These are phyloP conservation scores for Dromius quadrimaculatus DNA, from an alignment of 2,888 invertebrate genomes.

Conservation along the genomic window DNA sequence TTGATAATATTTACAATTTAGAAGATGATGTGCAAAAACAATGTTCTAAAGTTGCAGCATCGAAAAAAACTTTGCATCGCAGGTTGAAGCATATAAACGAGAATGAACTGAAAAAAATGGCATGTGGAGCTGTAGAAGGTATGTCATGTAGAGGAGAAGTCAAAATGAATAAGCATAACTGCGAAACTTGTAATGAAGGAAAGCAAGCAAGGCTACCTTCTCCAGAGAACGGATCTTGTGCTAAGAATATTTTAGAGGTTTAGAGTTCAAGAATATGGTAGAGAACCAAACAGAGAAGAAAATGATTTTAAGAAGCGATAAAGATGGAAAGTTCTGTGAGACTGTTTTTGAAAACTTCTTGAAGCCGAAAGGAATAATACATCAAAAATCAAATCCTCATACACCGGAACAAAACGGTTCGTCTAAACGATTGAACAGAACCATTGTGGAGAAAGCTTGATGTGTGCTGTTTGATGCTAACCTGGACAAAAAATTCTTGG, in stretches of 20 bases:
- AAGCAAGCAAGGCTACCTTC: conserved; percentile 59
- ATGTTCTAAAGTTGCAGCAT: not conserved
- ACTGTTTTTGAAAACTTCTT: conserved; percentile 30
- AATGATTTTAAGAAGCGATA: conserved; percentile 55
- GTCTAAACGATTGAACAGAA: conserved; percentile 57
- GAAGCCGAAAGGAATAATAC: not conserved
- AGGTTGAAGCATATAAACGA: conserved; percentile 7
- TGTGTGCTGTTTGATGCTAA: conserved; percentile 41
- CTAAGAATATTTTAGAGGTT: conserved; percentile 56
- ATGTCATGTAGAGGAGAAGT: not conserved
- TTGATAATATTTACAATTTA: not conserved
- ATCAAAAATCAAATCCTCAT: conserved; percentile 46
- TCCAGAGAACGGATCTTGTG: conserved; percentile 53
- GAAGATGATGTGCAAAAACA: not conserved
- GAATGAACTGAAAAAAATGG: not conserved
- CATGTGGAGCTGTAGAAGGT: not conserved
- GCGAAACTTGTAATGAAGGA: conserved; percentile 56
- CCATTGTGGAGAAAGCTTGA: conserved; percentile 56
- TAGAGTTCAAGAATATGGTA: conserved; percentile 52
- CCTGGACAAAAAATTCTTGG: conserved; percentile 56
- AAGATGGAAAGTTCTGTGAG: conserved; percentile 54
- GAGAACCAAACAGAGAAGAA: conserved; percentile 56
- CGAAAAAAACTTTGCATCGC: not conserved
- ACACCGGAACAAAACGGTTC: conserved; percentile 57
- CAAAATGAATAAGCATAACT: conserved; percentile 12